Conservation (phyloP, 2,113 vertebrate species). For the Lasiurus cinereus region DNA sequence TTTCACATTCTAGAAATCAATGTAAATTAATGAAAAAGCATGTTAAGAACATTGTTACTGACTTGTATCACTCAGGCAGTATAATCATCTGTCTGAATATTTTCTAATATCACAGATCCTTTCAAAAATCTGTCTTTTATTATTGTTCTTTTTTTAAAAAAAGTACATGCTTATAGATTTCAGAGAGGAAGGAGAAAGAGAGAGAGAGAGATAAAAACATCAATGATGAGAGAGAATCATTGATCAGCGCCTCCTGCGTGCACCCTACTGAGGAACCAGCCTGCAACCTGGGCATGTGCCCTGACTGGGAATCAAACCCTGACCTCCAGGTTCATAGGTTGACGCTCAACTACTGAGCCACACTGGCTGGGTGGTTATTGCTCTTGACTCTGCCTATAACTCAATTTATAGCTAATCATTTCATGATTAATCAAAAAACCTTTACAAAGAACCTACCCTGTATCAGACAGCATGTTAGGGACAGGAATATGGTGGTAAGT, state of each 20-base stretch:
- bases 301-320: too few species aligned
- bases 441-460: constrained; percentile 22
- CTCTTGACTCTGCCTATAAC: constrained; percentile 12
- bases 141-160: too few species aligned
- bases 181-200: too few species aligned
- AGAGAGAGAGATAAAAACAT: too few species aligned
- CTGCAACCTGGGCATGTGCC: too few species aligned
- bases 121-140: constrained; percentile 30
- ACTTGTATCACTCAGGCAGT: neutral
- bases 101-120: neutral
- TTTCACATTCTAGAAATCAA: constrained; percentile 51
- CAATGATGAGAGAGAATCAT: too few species aligned
- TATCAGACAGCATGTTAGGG: neutral
- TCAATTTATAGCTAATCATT: neutral
- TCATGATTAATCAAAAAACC: neutral
- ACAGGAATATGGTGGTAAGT: neutral
- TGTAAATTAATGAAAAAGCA: neutral
- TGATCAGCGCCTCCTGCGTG: too few species aligned
- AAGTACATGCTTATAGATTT: too few species aligned
- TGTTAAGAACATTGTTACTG: neutral
- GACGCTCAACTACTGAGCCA: too few species aligned
- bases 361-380: neutral
- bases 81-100: neutral
- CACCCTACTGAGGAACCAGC: too few species aligned
- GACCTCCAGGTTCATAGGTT: too few species aligned